Base-by-base conservation (phyloP, 2,113 vertebrate species). In the Paramormyrops kingsleyae region DNA sequence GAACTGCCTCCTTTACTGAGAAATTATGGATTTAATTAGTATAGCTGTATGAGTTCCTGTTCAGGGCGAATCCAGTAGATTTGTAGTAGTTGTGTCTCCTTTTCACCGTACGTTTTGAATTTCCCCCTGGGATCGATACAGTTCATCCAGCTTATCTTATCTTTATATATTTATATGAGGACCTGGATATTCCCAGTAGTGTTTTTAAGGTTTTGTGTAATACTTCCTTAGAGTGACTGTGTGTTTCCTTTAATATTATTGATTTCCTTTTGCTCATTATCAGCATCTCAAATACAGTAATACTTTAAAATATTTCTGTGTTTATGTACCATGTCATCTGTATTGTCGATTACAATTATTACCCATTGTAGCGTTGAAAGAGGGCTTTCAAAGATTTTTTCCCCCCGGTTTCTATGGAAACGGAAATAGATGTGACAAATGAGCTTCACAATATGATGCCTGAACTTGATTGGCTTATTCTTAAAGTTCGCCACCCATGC, bases 361-460 rank as follows among this genome's bases (percentile, higher is more conserved):
- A 27, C 56, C 31, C 47, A 47, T 39, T 52, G 9, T 49, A 53
- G 89, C 53, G 49, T 35, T 80, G 85, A 89, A 89, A 31, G 46
- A 50, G 84, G 42, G 44, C 53, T 86, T 86, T 42, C 66, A 87
- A 87, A 46, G 44, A 31, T 39, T 83, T 27, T n/a, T 10, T 44
- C 1, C 2, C 56, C 21, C 21, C 12, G 39, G 89, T 90, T 87
- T 77, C 85, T 49, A 87, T 90, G 85, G 85, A 77, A 90, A 90
- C 85, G 17, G 46, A 52, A 89, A 87, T 66, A 87, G 70, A 87
- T 31, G 21, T 35, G 42, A 66, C 84, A 90, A 80, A 50, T 87
- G 87, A 87, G 19, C 35, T 31, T 35, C 50, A 42, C 1, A 56
- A 87, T 66, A 17, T 90, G 62, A 87, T 56, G 24, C 50, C 13